phyloP scores from a whole-genome alignment of 1,140 invertebrate genomes.

The Macrosteles quadrilineatus region DNA sequence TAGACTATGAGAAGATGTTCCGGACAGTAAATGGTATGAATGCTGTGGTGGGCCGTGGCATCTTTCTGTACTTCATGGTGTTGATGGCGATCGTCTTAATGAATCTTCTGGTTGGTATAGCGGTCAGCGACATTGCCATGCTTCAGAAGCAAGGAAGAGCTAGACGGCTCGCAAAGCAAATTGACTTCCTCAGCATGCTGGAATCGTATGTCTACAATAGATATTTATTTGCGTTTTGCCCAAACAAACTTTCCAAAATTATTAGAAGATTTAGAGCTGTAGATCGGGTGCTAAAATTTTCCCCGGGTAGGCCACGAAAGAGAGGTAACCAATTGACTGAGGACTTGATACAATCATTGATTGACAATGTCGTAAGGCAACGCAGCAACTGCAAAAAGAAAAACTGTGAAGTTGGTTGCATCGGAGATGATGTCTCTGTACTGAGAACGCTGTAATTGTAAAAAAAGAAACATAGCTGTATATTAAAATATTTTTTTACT shows the following conservation, averaged over 20 bases:
- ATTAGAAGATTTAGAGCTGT: constrained; percentile 26
- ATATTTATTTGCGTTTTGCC: constrained; percentile 18
- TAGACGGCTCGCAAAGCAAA: constrained; percentile 32
- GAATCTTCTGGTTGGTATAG: constrained; percentile 53
- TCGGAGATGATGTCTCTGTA: no score
- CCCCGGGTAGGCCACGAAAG: constrained; percentile 11
- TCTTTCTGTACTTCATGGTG: constrained; percentile 47
- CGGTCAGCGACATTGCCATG: constrained; percentile 50
- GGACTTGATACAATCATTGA: constrained; percentile 30
- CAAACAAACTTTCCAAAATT: not conserved
- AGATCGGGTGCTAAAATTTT: not conserved
- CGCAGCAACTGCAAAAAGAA: not conserved
- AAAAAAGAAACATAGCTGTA: no score
- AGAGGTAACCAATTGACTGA: constrained; percentile 4
- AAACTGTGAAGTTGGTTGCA: no score
- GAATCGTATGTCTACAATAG: constrained; percentile 37
- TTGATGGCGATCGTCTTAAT: constrained; percentile 52
- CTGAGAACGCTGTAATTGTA: no score
- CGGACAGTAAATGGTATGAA: constrained; percentile 27
- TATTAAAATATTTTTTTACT: no score
- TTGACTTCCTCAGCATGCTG: constrained; percentile 38
- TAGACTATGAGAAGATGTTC: constrained; percentile 55
- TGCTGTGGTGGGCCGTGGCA: constrained; percentile 42
- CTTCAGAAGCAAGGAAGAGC: constrained; percentile 40
- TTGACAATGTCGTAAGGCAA: not conserved